Conservation (phyloP, 2,113 vertebrate species). For the Heteronetta atricapilla region DNA sequence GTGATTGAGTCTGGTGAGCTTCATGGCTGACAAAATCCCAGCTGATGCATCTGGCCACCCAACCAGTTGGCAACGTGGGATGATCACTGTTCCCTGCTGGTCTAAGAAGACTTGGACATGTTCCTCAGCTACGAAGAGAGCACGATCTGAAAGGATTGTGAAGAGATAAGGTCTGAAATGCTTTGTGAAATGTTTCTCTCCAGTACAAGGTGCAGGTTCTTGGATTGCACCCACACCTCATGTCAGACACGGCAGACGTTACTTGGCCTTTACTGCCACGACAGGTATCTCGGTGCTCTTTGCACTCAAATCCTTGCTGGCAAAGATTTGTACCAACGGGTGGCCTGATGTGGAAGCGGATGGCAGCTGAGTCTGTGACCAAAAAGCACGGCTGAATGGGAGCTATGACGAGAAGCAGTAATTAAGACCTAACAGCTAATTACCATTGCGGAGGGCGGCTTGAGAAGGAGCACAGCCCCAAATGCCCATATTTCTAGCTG, state of each 20-base stretch:
- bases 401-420: constrained; percentile 22
- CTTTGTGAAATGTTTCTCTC: background rate
- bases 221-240: background rate
- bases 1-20: background rate
- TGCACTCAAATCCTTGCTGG: background rate
- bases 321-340: background rate
- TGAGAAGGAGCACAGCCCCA: constrained; percentile 9
- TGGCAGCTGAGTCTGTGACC: background rate
- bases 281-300: background rate
- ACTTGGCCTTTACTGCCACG: background rate
- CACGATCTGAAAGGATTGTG: background rate
- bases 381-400: background rate
- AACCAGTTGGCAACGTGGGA: background rate
- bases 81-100: background rate
- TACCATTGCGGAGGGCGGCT: background rate
- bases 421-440: constrained; percentile 38
- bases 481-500: constrained; percentile 54
- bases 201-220: background rate
- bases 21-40: background rate
- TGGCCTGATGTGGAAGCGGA: background rate
- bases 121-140: background rate
- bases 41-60: background rate
- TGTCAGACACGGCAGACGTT: background rate
- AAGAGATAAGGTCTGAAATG: background rate
- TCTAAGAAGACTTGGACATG: background rate